These are phyloP conservation scores for Callaeas wilsoni DNA, from an alignment of 2,113 vertebrate genomes.

Conservation along the genomic window DNA sequence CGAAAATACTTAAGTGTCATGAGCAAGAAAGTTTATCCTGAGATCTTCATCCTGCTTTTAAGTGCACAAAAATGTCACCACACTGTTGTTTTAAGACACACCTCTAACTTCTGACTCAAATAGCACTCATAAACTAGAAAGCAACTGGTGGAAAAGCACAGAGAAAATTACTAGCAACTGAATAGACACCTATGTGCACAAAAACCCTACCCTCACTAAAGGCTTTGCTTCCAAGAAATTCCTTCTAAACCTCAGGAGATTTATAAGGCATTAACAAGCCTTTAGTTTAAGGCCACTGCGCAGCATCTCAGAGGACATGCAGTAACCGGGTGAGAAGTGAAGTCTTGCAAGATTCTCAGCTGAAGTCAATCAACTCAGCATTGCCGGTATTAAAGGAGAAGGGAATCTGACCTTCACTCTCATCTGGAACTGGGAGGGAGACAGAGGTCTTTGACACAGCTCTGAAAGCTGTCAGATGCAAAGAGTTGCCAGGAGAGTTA, in stretches of 20 bases:
- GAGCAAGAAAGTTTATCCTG: not conserved
- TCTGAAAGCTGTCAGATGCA: not conserved
- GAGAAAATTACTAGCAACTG: not conserved
- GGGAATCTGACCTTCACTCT: rapidly evolving
- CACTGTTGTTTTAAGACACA: not conserved
- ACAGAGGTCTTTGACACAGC: not conserved
- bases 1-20: not conserved
- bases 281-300: rapidly evolving
- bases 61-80: not conserved
- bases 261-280: not conserved
- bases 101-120: not conserved
- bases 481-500: not conserved
- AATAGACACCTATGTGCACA: not conserved
- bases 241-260: not conserved
- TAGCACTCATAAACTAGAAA: not conserved
- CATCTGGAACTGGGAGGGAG: not conserved
- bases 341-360: not conserved
- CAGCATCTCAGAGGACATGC: rapidly evolving
- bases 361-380: not conserved
- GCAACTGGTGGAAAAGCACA: not conserved
- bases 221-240: not conserved
- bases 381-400: not conserved
- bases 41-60: not conserved
- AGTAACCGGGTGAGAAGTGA: not conserved
- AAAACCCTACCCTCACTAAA: not conserved